A percentile compares a stretch with the other conserved stretches of the same genome.
These are phyloP conservation scores for Diorhabda sublineata DNA, from an alignment of 1,140 invertebrate species.

Conservation along the genomic window DNA sequence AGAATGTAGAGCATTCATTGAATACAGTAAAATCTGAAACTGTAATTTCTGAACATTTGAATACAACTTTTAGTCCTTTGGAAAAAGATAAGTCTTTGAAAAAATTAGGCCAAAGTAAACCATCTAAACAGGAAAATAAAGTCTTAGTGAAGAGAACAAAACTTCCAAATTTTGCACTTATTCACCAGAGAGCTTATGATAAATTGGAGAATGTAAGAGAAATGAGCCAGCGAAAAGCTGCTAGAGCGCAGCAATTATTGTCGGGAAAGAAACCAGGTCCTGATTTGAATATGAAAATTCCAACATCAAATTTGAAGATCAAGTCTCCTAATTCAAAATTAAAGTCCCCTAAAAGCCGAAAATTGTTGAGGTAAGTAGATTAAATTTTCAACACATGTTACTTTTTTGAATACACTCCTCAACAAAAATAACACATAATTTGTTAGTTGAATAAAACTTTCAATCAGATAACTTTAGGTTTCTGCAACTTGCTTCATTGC, in stretches of 20 bases:
- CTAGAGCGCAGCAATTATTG: conserved; percentile 45
- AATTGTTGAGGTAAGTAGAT: neutral
- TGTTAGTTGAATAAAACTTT: no score
- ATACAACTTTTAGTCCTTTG: neutral
- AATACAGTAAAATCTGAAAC: neutral
- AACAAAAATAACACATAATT: no score
- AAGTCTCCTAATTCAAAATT: neutral
- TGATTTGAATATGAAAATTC: neutral
- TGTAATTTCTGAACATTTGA: neutral
- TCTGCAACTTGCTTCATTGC: no score
- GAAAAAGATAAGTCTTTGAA: neutral
- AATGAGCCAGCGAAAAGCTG: conserved; percentile 52
- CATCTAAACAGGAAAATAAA: neutral
- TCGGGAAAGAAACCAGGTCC: conserved; percentile 27
- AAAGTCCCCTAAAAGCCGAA: neutral
- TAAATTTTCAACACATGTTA: no score
- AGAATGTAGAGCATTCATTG: neutral
- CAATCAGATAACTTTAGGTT: no score
- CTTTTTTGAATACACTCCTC: no score
- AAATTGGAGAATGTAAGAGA: conserved; percentile 63
- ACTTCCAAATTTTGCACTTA: conserved; percentile 59
- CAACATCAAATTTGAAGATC: neutral
- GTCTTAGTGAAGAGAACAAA: conserved; percentile 41
- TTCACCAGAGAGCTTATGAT: conserved; percentile 59
- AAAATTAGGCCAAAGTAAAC: neutral